Conservation (phyloP, 2,888 invertebrate species). For the Geophilus truncorum region DNA sequence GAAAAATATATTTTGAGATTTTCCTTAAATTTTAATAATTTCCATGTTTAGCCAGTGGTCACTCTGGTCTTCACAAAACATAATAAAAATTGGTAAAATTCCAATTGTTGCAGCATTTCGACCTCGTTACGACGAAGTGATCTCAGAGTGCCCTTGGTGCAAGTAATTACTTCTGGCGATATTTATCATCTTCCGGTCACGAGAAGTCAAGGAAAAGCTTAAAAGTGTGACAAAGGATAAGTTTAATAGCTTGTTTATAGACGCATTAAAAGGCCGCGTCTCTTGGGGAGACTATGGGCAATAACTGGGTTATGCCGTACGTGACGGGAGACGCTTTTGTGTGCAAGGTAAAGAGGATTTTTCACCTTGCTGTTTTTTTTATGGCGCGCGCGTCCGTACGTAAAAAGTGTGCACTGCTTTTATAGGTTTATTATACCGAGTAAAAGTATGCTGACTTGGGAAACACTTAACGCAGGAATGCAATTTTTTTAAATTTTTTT, state of each 20-base stretch:
- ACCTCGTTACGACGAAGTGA: not conserved
- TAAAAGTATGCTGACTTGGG: too few relatives aligned
- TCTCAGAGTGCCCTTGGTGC: not conserved
- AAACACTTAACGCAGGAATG: too few relatives aligned
- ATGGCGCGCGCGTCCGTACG: not conserved
- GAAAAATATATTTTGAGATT: too few relatives aligned
- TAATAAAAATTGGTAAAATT: too few relatives aligned
- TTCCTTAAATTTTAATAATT: too few relatives aligned
- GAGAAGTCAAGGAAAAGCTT: constrained; percentile 6
- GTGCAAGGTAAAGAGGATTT: constrained; percentile 4
- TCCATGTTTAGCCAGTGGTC: too few relatives aligned
- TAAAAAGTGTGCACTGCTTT: not conserved
- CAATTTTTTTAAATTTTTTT: too few relatives aligned
- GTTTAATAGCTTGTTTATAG: constrained; percentile 18
- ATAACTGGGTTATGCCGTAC: not conserved
- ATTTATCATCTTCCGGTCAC: constrained; percentile 7
- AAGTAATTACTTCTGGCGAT: constrained; percentile 6
- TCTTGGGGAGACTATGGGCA: not conserved
- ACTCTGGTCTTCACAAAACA: too few relatives aligned
- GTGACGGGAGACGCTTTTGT: not conserved
- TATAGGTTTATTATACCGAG: not conserved
- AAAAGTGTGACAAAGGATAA: constrained; percentile 17
- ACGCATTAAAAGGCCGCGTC: not conserved
- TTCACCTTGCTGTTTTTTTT: not conserved
- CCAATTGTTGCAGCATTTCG: not conserved